These are phyloP conservation scores for Potamilus streckersoni DNA, from an alignment of 1,140 invertebrate genomes.

Conservation along the genomic window DNA sequence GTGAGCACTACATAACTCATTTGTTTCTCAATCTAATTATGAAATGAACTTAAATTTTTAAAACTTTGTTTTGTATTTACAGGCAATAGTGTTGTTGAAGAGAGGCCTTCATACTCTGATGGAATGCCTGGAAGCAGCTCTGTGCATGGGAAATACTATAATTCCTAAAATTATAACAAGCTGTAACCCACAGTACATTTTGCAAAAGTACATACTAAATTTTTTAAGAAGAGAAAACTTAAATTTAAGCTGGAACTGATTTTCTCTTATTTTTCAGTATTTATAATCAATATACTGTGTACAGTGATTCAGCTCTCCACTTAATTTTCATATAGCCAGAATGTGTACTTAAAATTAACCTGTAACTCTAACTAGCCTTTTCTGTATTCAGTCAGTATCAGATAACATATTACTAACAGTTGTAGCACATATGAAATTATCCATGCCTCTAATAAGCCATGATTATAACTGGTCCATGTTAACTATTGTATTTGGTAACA, in stretches of 20 bases:
- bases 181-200: conserved; percentile 6
- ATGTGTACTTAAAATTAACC: too few relatives aligned
- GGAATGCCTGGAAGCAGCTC: conserved; percentile 9
- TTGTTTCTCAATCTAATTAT: too few relatives aligned
- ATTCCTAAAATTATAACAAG: conserved; percentile 10
- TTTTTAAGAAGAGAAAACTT: not conserved
- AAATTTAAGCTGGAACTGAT: not conserved
- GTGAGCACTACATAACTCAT: not conserved
- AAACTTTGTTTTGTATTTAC: not conserved
- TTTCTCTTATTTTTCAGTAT: not conserved
- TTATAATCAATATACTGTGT: not conserved
- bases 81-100: conserved; percentile 22
- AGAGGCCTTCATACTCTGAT: conserved; percentile 19
- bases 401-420: too few relatives aligned
- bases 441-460: too few relatives aligned
- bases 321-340: too few relatives aligned
- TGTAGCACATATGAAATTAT: too few relatives aligned
- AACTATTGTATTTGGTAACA: too few relatives aligned
- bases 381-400: too few relatives aligned
- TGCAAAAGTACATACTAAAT: conserved; percentile 7
- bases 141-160: conserved; percentile 15
- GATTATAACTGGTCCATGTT: too few relatives aligned
- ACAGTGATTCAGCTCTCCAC: too few relatives aligned
- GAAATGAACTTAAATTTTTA: not conserved
- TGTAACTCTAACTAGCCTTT: too few relatives aligned